phyloP scores from a whole-genome alignment of 2,888 invertebrate genomes.

The Epistrophe grossulariae region DNA sequence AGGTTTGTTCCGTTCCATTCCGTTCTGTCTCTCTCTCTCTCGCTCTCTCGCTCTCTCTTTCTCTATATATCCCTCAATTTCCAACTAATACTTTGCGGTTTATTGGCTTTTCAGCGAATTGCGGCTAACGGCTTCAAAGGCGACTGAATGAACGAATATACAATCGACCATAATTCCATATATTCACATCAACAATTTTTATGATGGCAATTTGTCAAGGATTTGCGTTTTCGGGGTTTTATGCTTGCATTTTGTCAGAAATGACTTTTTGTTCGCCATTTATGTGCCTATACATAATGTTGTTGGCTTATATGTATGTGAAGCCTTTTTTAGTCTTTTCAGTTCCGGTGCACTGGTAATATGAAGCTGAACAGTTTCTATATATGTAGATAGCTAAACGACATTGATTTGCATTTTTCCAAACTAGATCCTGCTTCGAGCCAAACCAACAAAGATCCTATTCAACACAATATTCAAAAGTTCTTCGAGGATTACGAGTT shows the following conservation, averaged over 20 bases:
- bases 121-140: slow-evolving; percentile 39
- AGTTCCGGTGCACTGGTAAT: slow-evolving; percentile 23
- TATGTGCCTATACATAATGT: not conserved
- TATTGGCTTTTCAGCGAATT: slow-evolving; percentile 76
- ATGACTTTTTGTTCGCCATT: slow-evolving; percentile 21
- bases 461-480: slow-evolving; percentile 35
- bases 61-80: slow-evolving; percentile 58
- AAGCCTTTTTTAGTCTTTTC: slow-evolving; percentile 24
- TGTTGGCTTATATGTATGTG: not conserved
- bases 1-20: too few species aligned
- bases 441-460: slow-evolving; percentile 8
- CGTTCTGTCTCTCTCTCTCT: not conserved
- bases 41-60: not conserved
- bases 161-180: slow-evolving; percentile 74
- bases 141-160: slow-evolving; percentile 58
- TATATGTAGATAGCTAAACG: slow-evolving; percentile 55
- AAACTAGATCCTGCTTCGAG: slow-evolving; percentile 4
- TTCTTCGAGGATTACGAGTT: slow-evolving; percentile 40
- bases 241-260: slow-evolving; percentile 71
- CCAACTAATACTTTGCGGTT: slow-evolving; percentile 76
- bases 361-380: slow-evolving; percentile 48
- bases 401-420: slow-evolving; percentile 72
- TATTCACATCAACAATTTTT: slow-evolving; percentile 75
- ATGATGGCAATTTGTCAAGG: slow-evolving; percentile 77
- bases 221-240: slow-evolving; percentile 64